Conservation (phyloP, 1,140 invertebrate species). For the Calliopsis andreniformis region DNA sequence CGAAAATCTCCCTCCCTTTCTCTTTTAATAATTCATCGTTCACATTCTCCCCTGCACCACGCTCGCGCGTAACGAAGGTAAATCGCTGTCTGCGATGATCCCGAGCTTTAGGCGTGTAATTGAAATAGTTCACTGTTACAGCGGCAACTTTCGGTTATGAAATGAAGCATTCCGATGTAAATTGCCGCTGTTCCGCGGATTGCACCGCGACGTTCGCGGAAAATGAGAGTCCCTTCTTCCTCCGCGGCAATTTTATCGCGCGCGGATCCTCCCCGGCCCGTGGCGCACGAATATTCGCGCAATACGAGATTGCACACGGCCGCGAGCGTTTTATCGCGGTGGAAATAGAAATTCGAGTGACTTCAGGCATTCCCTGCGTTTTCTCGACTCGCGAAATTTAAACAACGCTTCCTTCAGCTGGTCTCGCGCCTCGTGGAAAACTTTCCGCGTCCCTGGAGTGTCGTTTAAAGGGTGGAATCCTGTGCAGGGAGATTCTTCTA, state of each 20-base stretch:
- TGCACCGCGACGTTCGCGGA: too few relatives aligned
- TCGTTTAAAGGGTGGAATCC: too few relatives aligned
- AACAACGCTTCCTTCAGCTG: neutral
- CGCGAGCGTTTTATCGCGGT: neutral
- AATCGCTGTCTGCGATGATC: neutral
- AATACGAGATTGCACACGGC: neutral
- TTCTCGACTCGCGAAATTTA: neutral
- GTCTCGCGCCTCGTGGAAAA: neutral
- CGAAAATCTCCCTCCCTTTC: too few relatives aligned
- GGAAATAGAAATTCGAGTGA: neutral
- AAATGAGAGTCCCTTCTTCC: neutral
- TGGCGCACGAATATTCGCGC: neutral
- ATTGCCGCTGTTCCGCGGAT: neutral
- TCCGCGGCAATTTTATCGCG: slow-evolving; percentile 1
- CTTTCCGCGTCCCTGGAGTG: too few relatives aligned
- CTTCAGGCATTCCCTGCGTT: neutral
- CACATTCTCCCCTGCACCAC: too few relatives aligned
- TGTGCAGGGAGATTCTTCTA: too few relatives aligned
- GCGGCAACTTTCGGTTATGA: neutral
- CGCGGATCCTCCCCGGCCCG: too few relatives aligned
- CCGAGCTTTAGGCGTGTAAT: neutral
- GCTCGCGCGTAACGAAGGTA: neutral
- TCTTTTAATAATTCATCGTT: too few relatives aligned
- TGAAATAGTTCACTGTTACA: neutral
- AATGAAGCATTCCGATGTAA: neutral